phyloP scores from a whole-genome alignment of 2,888 invertebrate genomes.

The Eurytoma californica region DNA sequence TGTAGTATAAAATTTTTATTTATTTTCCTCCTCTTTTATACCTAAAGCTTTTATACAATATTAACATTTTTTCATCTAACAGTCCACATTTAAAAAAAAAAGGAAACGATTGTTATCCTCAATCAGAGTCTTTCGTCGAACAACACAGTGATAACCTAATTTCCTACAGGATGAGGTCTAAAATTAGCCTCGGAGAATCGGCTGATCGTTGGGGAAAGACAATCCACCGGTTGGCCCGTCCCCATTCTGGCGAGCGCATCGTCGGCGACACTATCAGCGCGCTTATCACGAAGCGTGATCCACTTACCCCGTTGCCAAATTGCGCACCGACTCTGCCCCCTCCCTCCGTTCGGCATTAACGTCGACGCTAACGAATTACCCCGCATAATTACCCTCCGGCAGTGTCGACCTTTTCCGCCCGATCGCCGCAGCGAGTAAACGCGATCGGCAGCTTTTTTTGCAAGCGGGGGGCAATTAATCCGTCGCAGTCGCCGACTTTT shows the following conservation, averaged over 20 bases:
- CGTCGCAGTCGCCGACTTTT: too few species aligned
- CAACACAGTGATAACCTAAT: too few species aligned
- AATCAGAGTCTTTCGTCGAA: not conserved
- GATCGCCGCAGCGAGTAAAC: conserved; percentile 11
- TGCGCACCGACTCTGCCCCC: not conserved
- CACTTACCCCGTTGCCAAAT: conserved; percentile 43
- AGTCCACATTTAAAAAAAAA: too few species aligned
- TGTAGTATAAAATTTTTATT: too few species aligned
- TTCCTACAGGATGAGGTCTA: too few species aligned
- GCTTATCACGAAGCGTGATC: conserved; percentile 38
- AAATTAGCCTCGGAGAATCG: not conserved
- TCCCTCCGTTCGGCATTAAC: not conserved
- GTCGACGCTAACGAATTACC: not conserved
- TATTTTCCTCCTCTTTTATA: too few species aligned
- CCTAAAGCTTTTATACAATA: too few species aligned
- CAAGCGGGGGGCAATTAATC: conserved; percentile 8
- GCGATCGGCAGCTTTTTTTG: conserved; percentile 9
- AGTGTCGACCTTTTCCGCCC: not conserved
- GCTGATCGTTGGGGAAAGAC: conserved; percentile 11
- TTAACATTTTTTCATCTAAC: too few species aligned
- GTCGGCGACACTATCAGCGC: not conserved
- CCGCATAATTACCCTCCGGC: conserved; percentile 15
- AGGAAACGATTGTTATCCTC: too few species aligned
- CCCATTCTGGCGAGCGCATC: not conserved
- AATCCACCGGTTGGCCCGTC: not conserved